These are phyloP conservation scores for Carduelis carduelis DNA, from an alignment of 2,797 vertebrate genomes.

Conservation along the genomic window DNA sequence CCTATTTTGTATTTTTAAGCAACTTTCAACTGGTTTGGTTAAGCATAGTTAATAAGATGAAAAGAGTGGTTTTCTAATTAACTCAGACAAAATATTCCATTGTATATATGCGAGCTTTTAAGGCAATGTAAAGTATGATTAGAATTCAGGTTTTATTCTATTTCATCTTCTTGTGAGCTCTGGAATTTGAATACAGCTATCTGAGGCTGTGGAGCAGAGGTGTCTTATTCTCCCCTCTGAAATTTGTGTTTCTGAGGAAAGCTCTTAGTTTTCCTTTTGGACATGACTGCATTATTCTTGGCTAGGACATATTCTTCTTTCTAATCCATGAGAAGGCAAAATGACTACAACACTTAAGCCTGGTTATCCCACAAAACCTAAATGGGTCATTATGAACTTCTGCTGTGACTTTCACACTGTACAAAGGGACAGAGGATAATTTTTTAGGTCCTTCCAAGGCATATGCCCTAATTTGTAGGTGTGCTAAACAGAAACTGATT, in stretches of 20 bases:
- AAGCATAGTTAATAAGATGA: constrained; percentile 42
- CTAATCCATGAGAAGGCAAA: neutral
- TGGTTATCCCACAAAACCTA: neutral
- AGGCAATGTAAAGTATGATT: neutral
- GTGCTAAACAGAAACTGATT: neutral
- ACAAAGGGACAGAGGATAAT: neutral
- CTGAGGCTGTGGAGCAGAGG: neutral
- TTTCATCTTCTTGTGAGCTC: neutral
- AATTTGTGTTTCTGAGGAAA: neutral
- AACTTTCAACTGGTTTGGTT: constrained; percentile 37
- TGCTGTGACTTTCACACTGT: neutral
- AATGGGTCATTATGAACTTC: neutral
- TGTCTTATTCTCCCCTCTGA: neutral
- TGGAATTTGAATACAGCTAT: neutral
- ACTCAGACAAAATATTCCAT: constrained; percentile 2
- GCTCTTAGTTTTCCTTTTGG: neutral
- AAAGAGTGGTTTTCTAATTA: constrained; percentile 31
- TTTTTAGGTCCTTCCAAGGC: constrained; percentile 2
- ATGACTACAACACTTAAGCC: neutral
- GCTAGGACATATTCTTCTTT: neutral
- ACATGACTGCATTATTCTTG: neutral
- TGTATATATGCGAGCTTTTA: neutral
- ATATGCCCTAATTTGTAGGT: neutral
- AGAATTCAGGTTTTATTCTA: neutral
- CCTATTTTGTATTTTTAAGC: constrained; percentile 36